Percentiles rank a stretch among this genome's conserved stretches.
phyloP scores from a whole-genome alignment of 2,113 vertebrate species.

The Oncorhynchus clarkii region DNA sequence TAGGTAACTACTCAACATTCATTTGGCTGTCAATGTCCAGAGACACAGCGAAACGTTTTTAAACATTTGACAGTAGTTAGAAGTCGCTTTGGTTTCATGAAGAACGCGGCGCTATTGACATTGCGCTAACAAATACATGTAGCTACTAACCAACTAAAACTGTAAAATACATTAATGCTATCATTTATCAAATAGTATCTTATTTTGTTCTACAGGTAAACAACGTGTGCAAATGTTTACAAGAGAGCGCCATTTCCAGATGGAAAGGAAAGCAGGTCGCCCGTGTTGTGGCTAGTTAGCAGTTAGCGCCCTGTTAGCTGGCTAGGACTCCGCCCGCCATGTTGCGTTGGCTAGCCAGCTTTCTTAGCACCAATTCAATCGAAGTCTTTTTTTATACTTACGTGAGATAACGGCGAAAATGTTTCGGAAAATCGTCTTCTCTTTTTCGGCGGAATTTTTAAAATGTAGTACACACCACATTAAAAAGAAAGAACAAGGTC shows the following conservation, averaged over 20 bases:
- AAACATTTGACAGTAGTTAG: no score
- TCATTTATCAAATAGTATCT: no score
- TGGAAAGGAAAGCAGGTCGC: slow-evolving; percentile 2
- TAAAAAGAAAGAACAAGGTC: slow-evolving; percentile 89
- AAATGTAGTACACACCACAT: slow-evolving; percentile 95
- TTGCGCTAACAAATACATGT: not conserved
- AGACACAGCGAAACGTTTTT: no score
- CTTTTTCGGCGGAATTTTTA: slow-evolving; percentile 99
- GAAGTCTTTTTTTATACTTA: slow-evolving; percentile 76
- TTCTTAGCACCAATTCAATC: slow-evolving; percentile 18
- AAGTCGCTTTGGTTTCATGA: not conserved
- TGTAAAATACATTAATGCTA: not conserved
- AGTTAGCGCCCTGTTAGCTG: no score
- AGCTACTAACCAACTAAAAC: not conserved
- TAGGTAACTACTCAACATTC: no score
- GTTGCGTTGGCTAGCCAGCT: slow-evolving; percentile 53
- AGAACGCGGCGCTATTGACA: not conserved
- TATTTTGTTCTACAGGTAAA: no score
- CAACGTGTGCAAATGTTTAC: not conserved
- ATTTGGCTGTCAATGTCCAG: no score
- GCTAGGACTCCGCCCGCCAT: slow-evolving; percentile 64
- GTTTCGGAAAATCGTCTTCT: slow-evolving; percentile 99
- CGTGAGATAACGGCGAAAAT: slow-evolving; percentile 98
- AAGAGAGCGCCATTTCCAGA: not conserved
- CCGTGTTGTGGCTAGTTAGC: slow-evolving; percentile 57